Evolutionary conservation across 2,888 invertebrate species (phyloP).

Genomic region (Epistrophe eligans): DNA sequence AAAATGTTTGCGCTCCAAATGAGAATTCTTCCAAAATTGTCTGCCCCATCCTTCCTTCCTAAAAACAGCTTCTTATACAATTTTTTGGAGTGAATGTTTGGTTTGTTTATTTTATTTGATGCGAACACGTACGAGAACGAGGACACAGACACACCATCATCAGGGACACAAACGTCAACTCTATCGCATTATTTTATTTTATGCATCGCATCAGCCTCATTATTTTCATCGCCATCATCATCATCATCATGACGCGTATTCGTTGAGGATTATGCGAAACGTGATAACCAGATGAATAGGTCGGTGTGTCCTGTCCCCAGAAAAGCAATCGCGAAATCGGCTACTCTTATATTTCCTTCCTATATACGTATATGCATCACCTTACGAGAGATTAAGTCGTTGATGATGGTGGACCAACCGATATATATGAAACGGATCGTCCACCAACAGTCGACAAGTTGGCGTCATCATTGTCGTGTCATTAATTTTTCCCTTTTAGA

Average conservation of each 20-base stretch:
- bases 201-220: background rate
- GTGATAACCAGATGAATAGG: background rate
- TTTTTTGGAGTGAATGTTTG: background rate
- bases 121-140: background rate
- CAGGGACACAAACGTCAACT: too few species aligned
- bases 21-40: too few species aligned
- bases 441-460: background rate
- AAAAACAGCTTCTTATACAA: too few species aligned
- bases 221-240: background rate
- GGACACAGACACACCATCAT: background rate
- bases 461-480: conserved; percentile 5
- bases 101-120: background rate
- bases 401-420: background rate
- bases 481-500: background rate
- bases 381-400: background rate
- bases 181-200: background rate
- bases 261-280: conserved; percentile 1
- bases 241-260: background rate
- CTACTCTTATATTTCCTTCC: background rate
- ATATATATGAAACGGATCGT: background rate
- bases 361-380: background rate
- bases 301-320: background rate
- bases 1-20: too few species aligned
- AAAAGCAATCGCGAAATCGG: background rate
- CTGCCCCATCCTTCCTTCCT: too few species aligned